Evolutionary conservation across 2,113 vertebrate genomes (phyloP).

Genomic region (Progne subis): DNA sequence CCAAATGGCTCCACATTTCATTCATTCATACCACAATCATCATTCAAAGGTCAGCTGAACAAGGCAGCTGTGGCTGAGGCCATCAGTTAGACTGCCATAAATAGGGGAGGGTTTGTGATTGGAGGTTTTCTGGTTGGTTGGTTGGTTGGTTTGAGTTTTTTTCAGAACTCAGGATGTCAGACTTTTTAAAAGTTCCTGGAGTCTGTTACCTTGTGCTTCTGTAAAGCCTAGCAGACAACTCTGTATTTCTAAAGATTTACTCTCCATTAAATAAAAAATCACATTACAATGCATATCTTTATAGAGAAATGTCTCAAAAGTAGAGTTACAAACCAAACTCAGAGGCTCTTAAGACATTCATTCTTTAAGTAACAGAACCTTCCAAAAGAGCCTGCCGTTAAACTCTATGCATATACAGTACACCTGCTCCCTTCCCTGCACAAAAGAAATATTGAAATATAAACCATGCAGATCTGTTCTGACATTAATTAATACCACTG

Average conservation of each 20-base stretch:
- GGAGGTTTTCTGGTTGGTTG: not conserved
- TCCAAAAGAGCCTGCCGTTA: not conserved
- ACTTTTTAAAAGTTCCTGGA: not conserved
- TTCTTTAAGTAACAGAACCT: not conserved
- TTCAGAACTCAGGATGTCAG: not conserved
- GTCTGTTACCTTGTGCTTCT: not conserved
- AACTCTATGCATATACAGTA: not conserved
- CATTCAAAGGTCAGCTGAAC: not conserved
- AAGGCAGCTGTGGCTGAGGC: not conserved
- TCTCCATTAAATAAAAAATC: not conserved
- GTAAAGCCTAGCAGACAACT: not conserved
- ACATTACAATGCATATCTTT: not conserved
- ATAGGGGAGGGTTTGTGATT: accelerated
- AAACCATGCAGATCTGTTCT: not conserved
- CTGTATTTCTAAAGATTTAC: not conserved
- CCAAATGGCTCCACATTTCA: not conserved
- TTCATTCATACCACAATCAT: not conserved
- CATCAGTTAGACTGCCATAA: not conserved
- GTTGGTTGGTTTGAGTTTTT: not conserved
- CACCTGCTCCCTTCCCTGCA: not conserved
- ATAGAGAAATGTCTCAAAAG: not conserved
- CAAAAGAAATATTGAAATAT: not conserved
- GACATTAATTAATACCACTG: not conserved
- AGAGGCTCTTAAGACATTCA: not conserved
- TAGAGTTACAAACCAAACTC: not conserved